Base-by-base conservation (phyloP, 1,140 invertebrate species). In the Campoletis sonorensis region DNA sequence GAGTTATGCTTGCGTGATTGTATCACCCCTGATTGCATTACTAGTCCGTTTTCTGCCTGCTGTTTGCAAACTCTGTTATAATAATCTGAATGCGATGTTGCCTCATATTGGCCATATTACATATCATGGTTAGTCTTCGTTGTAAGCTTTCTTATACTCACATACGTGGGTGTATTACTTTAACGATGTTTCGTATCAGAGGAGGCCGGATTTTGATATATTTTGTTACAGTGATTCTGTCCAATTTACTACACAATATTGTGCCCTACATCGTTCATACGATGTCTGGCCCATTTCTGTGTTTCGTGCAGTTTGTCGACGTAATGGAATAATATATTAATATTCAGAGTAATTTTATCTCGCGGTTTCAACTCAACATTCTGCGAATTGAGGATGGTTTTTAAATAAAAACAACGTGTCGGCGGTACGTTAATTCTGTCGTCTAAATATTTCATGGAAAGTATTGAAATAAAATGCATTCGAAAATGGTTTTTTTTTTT, bases 61-160 rank as follows among this genome's bases (percentile, higher is more conserved):
- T 86, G 81, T 88, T 86, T 84, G 85, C 84, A 82, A 87, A 85
- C 84, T 84, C 21, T 13, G 81, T 73, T 81, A 84, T 86, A 84
- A 86, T 87, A 87, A 84, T 81, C 78, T 80, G 78, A 61, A 81
- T n/a, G n/a, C n/a, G n/a, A n/a, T 67, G 76, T 64, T 78, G 45
- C 70, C 23, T 67, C 76, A 81, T 82, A 87, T 87, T 82, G 77
- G 72, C 75, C 76, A 40, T 58, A 81, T 79, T 81, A 79, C 64
- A 54, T 76, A 78, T 33, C 33, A 15, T 16, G 54, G 40, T 33
- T 58, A 2, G 1, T 64, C 72, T 73, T 30, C 27, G 21, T 70
- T 15, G 30, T 15, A 13, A n/a, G 15, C 4, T 33, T 10, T 13
- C 4, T 33, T 7, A 33, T 70, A n/a, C 33, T 33, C 30, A 8